Percentiles rank a stretch among this genome's conserved stretches.
Conservation (phyloP, 2,888 invertebrate genomes). For the Caradrina clavipalpis region DNA sequence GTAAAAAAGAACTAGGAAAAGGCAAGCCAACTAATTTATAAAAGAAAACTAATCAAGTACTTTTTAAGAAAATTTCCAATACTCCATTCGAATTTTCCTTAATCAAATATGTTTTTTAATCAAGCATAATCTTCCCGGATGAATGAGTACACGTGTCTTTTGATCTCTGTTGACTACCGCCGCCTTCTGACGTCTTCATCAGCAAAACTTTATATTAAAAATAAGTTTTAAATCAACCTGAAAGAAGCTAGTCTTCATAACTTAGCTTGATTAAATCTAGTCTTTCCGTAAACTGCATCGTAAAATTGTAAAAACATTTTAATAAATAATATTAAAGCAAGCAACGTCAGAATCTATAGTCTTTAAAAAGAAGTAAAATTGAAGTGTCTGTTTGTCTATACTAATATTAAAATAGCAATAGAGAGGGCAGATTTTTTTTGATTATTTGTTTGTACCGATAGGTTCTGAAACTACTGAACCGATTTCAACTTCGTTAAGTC, state of each 20-base stretch:
- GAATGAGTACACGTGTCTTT: neutral
- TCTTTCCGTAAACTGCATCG: slow-evolving; percentile 40
- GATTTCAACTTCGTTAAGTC: no score
- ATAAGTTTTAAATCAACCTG: slow-evolving; percentile 59
- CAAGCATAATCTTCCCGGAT: neutral
- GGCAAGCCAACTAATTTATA: no score
- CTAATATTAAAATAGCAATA: no score
- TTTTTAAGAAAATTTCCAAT: no score
- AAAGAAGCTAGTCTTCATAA: slow-evolving; percentile 30
- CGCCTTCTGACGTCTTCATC: slow-evolving; percentile 31
- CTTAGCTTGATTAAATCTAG: slow-evolving; percentile 60
- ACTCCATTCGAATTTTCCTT: neutral
- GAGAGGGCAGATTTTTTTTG: no score
- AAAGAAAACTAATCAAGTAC: no score
- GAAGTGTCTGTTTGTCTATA: no score
- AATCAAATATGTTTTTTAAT: slow-evolving; percentile 19
- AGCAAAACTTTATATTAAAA: slow-evolving; percentile 31
- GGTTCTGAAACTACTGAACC: no score
- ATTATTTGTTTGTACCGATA: no score
- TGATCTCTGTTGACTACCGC: slow-evolving; percentile 31
- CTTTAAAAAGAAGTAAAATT: neutral
- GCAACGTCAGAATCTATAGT: slow-evolving; percentile 39
- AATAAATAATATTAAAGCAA: slow-evolving; percentile 43
- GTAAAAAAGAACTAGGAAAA: no score
- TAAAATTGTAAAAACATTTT: slow-evolving; percentile 51